phyloP scores from a whole-genome alignment of 2,113 vertebrate genomes.

The Tetrax tetrax region DNA sequence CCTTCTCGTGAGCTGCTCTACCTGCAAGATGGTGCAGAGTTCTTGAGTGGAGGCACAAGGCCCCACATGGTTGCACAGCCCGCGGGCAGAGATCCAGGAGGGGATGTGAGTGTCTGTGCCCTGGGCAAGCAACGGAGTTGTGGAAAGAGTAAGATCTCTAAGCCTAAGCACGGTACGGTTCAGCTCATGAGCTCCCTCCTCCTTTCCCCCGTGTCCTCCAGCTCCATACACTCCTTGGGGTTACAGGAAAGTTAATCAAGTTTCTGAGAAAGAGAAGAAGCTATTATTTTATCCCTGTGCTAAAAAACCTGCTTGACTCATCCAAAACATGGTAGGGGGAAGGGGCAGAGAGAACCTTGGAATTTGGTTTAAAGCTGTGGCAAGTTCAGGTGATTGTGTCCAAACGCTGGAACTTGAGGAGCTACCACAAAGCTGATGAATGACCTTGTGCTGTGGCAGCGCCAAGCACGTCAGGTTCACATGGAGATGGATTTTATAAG shows the following conservation, averaged over 20 bases:
- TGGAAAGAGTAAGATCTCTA: not conserved
- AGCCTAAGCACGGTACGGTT: fast-evolving
- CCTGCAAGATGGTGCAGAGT: not conserved
- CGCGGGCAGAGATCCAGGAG: not conserved
- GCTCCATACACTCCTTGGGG: not conserved
- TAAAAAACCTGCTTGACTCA: not conserved
- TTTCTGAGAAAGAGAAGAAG: not conserved
- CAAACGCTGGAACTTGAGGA: not conserved
- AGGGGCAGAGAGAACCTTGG: not conserved
- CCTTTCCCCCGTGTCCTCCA: not conserved
- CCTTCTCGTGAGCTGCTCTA: not conserved
- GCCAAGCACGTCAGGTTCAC: not conserved
- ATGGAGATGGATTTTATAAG: not conserved
- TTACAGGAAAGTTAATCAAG: not conserved
- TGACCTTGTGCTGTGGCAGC: not conserved
- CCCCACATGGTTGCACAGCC: not conserved
- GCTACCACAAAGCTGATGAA: not conserved
- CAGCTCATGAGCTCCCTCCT: not conserved
- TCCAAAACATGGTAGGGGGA: not conserved
- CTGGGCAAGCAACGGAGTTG: not conserved
- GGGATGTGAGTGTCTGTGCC: not conserved
- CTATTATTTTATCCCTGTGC: not conserved
- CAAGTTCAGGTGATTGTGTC: not conserved
- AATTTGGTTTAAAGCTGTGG: not conserved
- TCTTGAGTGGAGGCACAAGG: not conserved